Base-by-base conservation (phyloP, 2,113 vertebrate species). In the Rattus rattus region DNA sequence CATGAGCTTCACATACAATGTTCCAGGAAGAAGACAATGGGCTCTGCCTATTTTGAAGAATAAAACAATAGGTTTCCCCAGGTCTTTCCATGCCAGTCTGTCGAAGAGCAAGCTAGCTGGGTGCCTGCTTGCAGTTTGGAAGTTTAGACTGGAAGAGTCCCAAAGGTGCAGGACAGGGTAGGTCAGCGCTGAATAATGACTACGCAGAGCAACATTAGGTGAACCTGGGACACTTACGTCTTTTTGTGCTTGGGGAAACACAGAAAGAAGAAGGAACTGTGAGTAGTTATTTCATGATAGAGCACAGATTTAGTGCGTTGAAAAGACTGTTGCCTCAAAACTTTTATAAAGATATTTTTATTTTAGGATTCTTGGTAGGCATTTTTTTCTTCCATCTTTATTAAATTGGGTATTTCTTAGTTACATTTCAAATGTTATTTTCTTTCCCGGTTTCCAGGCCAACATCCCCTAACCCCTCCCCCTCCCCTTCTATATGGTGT, bases 1-100 rank as follows among this genome's bases (percentile, higher is more conserved):
- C 85, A 43, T 75, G 49, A 94, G 81, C 79, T 49, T 2, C 26
- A 96, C 94, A 94, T 22, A 94, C 61, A 95, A 61, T 54, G 11
- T n/a, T 65, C 86, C 81, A 96, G 70, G 95, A 95, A 92, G 87
- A 91, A 67, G 65, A 3, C 67, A 96, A 88, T 3, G 14, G 19
- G n/a, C 36, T 94, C 95, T 95, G 96, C 80, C 88, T 36, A 96
- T 63, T 94, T 94, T 67, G 47, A 83, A 52, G 59, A 94, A 69
- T 54, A 88, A 92, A 81, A 96, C 76, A 83, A 94, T 67, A 59
- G 10, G 39, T 91, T 76, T 11, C 54, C 72, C 77, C 80, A 52
- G 30, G 43, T 84, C 70, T 90, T 94, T 86, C n/a, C 67, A 49
- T 14, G 63, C 36, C 63, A 94, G 52, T 33, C 5, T 70, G 67